Base-by-base conservation (phyloP, 53 echinoderm and acorn worm species). In the Astropecten irregularis region DNA sequence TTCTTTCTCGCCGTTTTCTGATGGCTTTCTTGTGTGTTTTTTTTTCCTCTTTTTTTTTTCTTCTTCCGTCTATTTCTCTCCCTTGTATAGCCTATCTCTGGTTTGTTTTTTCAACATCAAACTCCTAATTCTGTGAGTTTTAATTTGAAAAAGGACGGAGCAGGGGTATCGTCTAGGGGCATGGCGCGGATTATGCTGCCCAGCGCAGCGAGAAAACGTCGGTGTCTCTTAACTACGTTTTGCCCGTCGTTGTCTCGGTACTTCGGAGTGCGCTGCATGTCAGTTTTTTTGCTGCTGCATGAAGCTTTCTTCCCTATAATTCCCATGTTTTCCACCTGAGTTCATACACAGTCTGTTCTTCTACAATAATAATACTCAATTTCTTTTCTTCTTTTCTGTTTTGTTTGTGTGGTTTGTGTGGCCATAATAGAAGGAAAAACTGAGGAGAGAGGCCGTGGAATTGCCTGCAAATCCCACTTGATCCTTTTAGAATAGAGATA, bases 401-500 rank as follows among this genome's bases (percentile, higher is more conserved):
- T 53, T 65, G 13, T 38, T 6, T 37, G 14, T 58, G 30, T n/a
- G n/a, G n/a, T n/a, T n/a, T n/a, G n/a, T n/a, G n/a, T n/a, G n/a
- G n/a, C n/a, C n/a, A n/a, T n/a, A n/a, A n/a, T n/a, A n/a, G n/a
- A n/a, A n/a, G n/a, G n/a, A n/a, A n/a, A n/a, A n/a, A n/a, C 56
- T 39, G 48, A 40, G 77, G 53, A 83, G 87, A 71, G 25, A 51
- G 68, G 48, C 55, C 47, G 70, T 59, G 70, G 81, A 81, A 81
- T 61, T 79, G 79, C 81, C 60, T 69, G 68, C 68, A 67, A 82
- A 60, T 70, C 66, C 59, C 62, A 18, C 28, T 87, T 82, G 70
- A 87, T 87, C 83, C 66, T 68, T 68, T 68, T 52, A 79, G 79
- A 79, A 79, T 79, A 79, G 79, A 79, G 79, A 79, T 79, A 79